Evolutionary conservation across 2,797 vertebrate genomes (phyloP), one percentile per base, ranked within the genome.

Genomic region (Takifugu rubripes): DNA sequence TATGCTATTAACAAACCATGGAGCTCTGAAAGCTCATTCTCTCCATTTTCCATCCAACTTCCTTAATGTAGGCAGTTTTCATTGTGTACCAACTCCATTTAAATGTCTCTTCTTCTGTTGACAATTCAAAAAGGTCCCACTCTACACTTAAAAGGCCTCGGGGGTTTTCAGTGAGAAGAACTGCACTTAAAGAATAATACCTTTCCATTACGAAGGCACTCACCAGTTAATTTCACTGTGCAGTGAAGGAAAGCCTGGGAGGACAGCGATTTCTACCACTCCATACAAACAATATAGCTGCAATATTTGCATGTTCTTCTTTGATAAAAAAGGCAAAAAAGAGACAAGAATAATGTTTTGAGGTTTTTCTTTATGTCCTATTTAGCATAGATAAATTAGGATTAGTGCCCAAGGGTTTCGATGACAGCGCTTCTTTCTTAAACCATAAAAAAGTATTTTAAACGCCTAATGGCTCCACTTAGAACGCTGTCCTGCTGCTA

Each of bases 141-240:
- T 81, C 61, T 59, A 21, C 75, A 67, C 61, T 79, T 78, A 69
- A 84, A 73, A 81, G 64, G 71, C 76, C 84, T 77, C 43, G 0
- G 55, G 74, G 77, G 44, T 49, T 70, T 74, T 61, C 27, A 84
- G 81, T 61, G 67, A 72, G 71, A 65, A 67, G 61, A 83, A 74
- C 65, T 74, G 80, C 84, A 88, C 84, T 89, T 85, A 84, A 74
- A 74, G 79, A 81, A 88, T 85, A 89, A 88, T 85, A 78, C 82
- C 73, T 79, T 48, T 83, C 74, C 78, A 88, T 89, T 89, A 82
- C 73, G 48, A 78, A 79, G 83, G 77, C 84, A 78, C 85, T 86
- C 76, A 71, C 59, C 77, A 64, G 62, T 84, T 86, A 88, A 83
- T 82, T 76, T 64, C 36, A 73, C 59, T 57, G 64, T 52, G 70